Base-by-base conservation (phyloP, 2,888 invertebrate genomes). In the Yponomeuta plumbellus region DNA sequence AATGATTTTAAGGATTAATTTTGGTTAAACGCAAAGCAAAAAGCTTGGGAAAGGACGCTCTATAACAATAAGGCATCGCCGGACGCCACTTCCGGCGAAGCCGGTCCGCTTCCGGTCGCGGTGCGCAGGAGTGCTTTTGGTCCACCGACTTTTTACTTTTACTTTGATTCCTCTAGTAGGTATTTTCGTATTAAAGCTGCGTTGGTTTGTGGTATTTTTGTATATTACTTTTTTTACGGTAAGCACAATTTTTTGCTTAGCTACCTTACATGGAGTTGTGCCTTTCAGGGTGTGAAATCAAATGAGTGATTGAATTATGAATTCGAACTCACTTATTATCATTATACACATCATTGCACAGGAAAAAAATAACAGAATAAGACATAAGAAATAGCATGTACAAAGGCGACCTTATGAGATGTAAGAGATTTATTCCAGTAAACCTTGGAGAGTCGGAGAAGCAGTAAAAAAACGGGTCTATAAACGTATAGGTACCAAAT, bases 31-130 rank as follows among this genome's bases (percentile, higher is more conserved):
- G 44, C 17, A 52, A 5, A 4, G 44, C 13, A 52, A 52, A 52
- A 17, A 5, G 17, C 44, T 52, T 17, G 44, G 44, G 44, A 52
- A 52, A 52, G 44, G 17, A 52, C 17, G 8, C 44, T 59, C 23
- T 59, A 59, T 22, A 70, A 70, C 66, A 75, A 74, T 73, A 74
- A 71, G 69, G 68, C 70, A 74, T 70, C 73, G 72, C 70, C 70
- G 21, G 59, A 23, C 59, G 68, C 67, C 61, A 70, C 78, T 77
- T 81, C 81, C 80, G 76, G 66, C 67, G 67, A 17, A 75, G 80
- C 81, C 80, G 78, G 80, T 79, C 71, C 63, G 61, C 74, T 80
- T 81, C 81, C 81, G 79, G 73, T 70, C 69, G 66, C 66, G 67
- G 79, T 73, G 69, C 69, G 66, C 66, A 67, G 68, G 68, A 68